Evolutionary conservation across 2,888 invertebrate genomes (phyloP).

Genomic region (Linnaemya tessellans): DNA sequence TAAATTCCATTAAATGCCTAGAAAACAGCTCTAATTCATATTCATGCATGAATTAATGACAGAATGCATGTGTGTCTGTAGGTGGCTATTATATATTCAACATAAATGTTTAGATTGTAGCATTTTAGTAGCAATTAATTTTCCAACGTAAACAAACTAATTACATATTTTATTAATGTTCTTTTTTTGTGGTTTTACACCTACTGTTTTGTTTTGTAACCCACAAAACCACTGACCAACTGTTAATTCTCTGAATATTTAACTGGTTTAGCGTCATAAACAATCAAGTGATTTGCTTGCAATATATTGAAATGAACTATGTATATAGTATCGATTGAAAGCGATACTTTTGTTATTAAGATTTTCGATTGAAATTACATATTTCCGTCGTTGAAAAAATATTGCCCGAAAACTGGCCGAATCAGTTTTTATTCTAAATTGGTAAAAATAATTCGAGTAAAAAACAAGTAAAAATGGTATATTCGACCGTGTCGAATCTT

Average conservation of each 20-base stretch:
- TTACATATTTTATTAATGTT: neutral
- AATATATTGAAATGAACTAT: neutral
- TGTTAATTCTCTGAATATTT: constrained; percentile 36
- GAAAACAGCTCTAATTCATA: constrained; percentile 30
- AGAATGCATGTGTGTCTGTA: neutral
- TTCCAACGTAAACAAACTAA: constrained; percentile 21
- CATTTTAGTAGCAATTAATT: constrained; percentile 40
- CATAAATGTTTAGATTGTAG: constrained; percentile 11
- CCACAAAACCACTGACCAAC: constrained; percentile 67
- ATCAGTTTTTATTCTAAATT: no score
- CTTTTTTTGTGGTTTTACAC: constrained; percentile 41
- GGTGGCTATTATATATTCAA: constrained; percentile 31
- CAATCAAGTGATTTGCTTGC: neutral
- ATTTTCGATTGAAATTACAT: no score
- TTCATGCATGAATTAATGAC: constrained; percentile 1
- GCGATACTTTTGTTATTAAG: no score
- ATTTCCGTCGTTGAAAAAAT: no score
- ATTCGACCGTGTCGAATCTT: no score
- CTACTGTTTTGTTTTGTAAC: constrained; percentile 47
- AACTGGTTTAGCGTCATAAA: constrained; percentile 37
- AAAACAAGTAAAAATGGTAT: no score
- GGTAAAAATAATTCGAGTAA: no score
- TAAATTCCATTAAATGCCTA: constrained; percentile 24
- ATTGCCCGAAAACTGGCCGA: no score
- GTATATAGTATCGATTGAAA: constrained; percentile 4